Evolutionary conservation across 2,888 invertebrate genomes (phyloP).

Genomic region (Venusia cambrica): DNA sequence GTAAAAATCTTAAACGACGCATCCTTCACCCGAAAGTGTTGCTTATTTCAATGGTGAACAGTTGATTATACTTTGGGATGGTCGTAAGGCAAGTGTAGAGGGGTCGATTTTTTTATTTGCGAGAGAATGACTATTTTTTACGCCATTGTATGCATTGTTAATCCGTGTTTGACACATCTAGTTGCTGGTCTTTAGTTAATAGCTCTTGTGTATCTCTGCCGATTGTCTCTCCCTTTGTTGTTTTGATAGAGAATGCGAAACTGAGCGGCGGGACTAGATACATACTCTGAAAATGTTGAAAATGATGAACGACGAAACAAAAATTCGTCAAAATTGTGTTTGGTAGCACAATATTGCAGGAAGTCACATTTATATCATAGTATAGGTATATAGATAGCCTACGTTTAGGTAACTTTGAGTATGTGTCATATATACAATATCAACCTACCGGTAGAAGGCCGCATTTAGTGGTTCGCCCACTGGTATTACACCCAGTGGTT

Average conservation of each 20-base stretch:
- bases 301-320: conserved; percentile 19
- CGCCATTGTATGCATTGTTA: conserved; percentile 64
- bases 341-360: too few relatives aligned
- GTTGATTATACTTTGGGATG: conserved; percentile 32
- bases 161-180: conserved; percentile 75
- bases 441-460: too few relatives aligned
- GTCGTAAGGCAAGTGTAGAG: conserved; percentile 36
- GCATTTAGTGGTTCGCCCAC: too few relatives aligned
- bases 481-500: too few relatives aligned
- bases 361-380: not conserved
- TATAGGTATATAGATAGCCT: too few relatives aligned
- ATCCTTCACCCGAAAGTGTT: conserved; percentile 16
- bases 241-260: conserved; percentile 34
- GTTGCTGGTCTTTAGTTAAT: conserved; percentile 68
- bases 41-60: conserved; percentile 12
- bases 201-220: conserved; percentile 50
- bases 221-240: conserved; percentile 52
- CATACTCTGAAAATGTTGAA: conserved; percentile 8
- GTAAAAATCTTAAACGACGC: conserved; percentile 46
- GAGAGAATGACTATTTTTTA: conserved; percentile 70
- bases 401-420: too few relatives aligned
- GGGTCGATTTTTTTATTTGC: conserved; percentile 60
- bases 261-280: conserved; percentile 30
- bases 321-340: too few relatives aligned
- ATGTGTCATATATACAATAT: too few relatives aligned